Percentiles rank a stretch among this genome's conserved stretches.
These are phyloP conservation scores for Pelodytes ibericus DNA, from an alignment of 2,797 vertebrate genomes.

Conservation along the genomic window DNA sequence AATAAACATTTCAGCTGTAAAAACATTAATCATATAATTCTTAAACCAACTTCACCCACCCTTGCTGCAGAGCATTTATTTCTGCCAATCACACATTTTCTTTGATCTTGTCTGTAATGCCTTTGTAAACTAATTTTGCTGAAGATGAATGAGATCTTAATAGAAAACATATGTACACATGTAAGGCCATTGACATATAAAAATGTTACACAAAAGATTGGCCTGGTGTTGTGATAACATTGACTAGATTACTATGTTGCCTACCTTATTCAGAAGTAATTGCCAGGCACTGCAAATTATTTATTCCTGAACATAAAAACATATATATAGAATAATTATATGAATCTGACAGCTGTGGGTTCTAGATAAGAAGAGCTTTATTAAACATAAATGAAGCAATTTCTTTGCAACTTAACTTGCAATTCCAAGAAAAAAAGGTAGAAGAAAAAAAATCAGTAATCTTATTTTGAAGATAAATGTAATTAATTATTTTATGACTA, in stretches of 20 bases:
- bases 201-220: not conserved
- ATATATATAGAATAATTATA: constrained; percentile 11
- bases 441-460: constrained; percentile 1
- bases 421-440: constrained; percentile 1
- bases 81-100: not conserved
- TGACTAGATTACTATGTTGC: not conserved
- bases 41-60: not conserved
- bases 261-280: not conserved
- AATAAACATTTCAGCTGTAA: too few species aligned
- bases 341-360: constrained; percentile 19
- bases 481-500: not conserved
- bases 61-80: too few species aligned
- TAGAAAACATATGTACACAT: not conserved
- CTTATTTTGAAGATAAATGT: constrained; percentile 13
- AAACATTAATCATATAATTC: too few species aligned
- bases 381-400: not conserved
- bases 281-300: constrained; percentile 1
- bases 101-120: not conserved
- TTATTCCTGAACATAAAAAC: constrained; percentile 20
- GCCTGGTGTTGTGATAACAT: not conserved
- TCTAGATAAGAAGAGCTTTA: constrained; percentile 36
- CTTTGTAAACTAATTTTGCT: not conserved
- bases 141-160: not conserved
- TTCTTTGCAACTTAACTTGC: not conserved
- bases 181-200: not conserved